A percentile compares a stretch with the other conserved stretches of the same genome.
These are phyloP conservation scores for Spialia ferax DNA, from an alignment of 2,888 invertebrate species.

Conservation along the genomic window DNA sequence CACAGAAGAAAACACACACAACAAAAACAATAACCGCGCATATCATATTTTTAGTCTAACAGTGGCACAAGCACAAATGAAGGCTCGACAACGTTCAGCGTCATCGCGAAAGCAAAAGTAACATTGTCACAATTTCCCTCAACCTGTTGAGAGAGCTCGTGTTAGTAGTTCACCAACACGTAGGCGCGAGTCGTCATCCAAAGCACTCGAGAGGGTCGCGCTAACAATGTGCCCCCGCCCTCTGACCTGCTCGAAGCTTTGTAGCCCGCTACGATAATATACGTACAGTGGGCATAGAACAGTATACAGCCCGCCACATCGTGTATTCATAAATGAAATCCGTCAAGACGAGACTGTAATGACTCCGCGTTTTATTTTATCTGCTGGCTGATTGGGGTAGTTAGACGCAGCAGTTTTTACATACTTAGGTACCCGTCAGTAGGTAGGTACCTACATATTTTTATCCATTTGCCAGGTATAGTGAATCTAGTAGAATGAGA, in stretches of 20 bases:
- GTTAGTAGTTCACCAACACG: constrained; percentile 40
- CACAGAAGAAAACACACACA: neutral
- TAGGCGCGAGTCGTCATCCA: constrained; percentile 65
- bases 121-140: constrained; percentile 25
- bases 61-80: neutral
- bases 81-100: constrained; percentile 2
- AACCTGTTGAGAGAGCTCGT: constrained; percentile 48
- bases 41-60: constrained; percentile 9
- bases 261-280: neutral
- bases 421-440: neutral
- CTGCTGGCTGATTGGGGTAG: neutral
- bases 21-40: neutral
- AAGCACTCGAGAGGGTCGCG: constrained; percentile 78
- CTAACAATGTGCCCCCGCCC: constrained; percentile 81
- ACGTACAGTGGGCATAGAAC: neutral
- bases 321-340: constrained; percentile 26
- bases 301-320: constrained; percentile 8
- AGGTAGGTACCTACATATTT: too few species aligned
- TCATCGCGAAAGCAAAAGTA: constrained; percentile 24
- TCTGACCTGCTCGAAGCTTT: constrained; percentile 78
- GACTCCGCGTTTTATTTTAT: constrained; percentile 7
- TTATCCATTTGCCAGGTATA: neutral
- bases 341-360: constrained; percentile 10
- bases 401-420: neutral
- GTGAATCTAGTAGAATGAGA: too few species aligned